Conservation (phyloP, 2,113 vertebrate genomes). For the Cyrtonyx montezumae region DNA sequence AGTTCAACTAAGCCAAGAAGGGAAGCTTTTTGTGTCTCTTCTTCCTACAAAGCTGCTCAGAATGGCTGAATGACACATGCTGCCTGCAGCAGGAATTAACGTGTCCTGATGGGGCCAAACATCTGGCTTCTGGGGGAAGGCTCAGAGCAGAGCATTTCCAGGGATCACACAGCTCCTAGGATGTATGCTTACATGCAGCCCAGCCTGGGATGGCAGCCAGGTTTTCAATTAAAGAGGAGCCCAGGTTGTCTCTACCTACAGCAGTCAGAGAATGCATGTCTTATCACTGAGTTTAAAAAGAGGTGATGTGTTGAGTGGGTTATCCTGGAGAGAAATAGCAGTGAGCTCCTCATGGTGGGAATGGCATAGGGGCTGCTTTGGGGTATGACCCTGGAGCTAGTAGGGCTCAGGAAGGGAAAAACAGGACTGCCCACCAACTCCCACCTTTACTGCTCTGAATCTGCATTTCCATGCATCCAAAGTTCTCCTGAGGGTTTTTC, state of each 20-base stretch:
- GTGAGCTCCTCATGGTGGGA: not conserved
- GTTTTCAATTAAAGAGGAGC: not conserved
- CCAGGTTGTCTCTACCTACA: not conserved
- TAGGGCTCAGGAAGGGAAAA: not conserved
- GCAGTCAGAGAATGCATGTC: not conserved
- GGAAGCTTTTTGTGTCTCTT: constrained; percentile 21
- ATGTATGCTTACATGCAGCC: not conserved
- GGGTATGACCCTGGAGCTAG: not conserved
- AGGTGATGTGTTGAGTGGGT: not conserved
- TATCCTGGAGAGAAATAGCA: not conserved
- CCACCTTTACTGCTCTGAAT: not conserved
- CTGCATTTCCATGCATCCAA: not conserved
- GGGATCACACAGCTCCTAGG: not conserved
- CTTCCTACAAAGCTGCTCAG: constrained; percentile 1
- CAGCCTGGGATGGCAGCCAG: constrained; percentile 31
- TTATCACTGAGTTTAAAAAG: not conserved
- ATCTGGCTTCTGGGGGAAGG: constrained; percentile 7
- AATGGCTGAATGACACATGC: not conserved
- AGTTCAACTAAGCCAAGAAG: constrained; percentile 9
- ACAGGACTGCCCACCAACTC: not conserved
- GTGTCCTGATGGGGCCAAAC: not conserved
- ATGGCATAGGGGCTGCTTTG: not conserved
- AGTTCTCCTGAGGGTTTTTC: not conserved
- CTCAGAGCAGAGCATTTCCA: not conserved
- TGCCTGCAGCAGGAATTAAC: not conserved